Evolutionary conservation across 2,797 vertebrate genomes (phyloP), one percentile per base, ranked within the genome.

Genomic region (Lithobates pipiens): DNA sequence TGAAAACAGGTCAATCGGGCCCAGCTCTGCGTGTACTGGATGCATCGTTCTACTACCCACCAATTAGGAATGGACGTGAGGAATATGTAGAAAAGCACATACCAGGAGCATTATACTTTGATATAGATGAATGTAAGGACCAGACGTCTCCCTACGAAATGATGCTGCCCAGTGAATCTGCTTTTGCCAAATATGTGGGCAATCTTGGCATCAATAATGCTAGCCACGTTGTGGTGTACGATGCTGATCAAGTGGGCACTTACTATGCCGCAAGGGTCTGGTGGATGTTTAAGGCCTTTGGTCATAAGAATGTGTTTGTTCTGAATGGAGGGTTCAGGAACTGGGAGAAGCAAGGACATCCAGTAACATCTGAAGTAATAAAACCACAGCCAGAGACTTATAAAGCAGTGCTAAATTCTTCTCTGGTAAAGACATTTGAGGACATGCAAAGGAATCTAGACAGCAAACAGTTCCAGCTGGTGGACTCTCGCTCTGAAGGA

Each of bases 251-350:
- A 70, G 88, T 96, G 80, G 98, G 98, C 4, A 93, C 92, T 50
- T 98, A 93, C 93, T 95, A 96, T 0, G 96, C 97, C 0, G 97
- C 98, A 0, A 94, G 98, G 0, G 94, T 96, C 10, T 99, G 98
- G 98, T 99, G 97, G 97, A 99, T 98, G 98, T 99, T 99, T 89
- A 95, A 96, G 3, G 91, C 93, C 57, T 99, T 99, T 0, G 97
- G 98, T 0, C 98, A 99, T 92, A 88, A 85, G 0, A 87, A 89
- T 0, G 98, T 99, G 29, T 99, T 97, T 0, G 95, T 99, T 69
- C 94, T 99, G 91, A 94, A 99, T 39, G 97, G 98, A 0, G 98
- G 98, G 13, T 92, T 98, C 89, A 96, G 93, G 90, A 95, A 95
- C 84, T 99, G 98, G 98, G 74, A 94, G 87, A 91, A 90, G 8